Base-by-base conservation (phyloP, 2,888 invertebrate genomes). In the Agrotis exclamationis region DNA sequence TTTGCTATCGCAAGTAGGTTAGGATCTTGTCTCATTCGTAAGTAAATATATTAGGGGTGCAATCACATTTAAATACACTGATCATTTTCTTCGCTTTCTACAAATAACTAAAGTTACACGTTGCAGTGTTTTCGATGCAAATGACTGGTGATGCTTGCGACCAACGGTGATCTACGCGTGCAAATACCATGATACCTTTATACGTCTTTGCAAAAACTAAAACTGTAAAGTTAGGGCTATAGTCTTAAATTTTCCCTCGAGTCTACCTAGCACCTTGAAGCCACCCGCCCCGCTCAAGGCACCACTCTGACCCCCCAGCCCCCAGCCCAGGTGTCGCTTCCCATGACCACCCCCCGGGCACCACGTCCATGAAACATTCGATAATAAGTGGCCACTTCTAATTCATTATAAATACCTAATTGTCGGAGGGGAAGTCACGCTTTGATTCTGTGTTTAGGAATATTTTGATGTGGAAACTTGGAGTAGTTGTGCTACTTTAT, bases 381-480 rank as follows among this genome's bases (percentile, higher is more conserved):
- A 84, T 84, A 82, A 84, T 84, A 79, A 76, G 65, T 80, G 80
- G 70, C 78, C 74, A 78, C 76, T 80, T 73, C 53, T 71, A 48
- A 71, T 79, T 80, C 80, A 64, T 84, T 76, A 84, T 84, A 66
- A 78, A 80, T 84, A 73, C 54, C n/a, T 75, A 76, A 79, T 84
- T 72, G 60, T 22, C 45, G 20, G 45, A 63, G 76, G 76, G 70
- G 64, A 60, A 70, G 58, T 71, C 67, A 76, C 67, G 79, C 80
- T 79, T 79, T 79, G 80, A 80, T 80, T 79, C 58, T 71, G 65
- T 79, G 79, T 79, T 79, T 79, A 75, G 76, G 71, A 57, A 80
- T 70, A 79, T 80, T 68, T 59, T 70, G 67, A 75, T 79, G 54
- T 44, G 44, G 58, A 65, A 39, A 64, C 4, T 56, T 57, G n/a